Evolutionary conservation across 2,888 invertebrate species (phyloP).

Genomic region (Phyllotreta cruciferae): DNA sequence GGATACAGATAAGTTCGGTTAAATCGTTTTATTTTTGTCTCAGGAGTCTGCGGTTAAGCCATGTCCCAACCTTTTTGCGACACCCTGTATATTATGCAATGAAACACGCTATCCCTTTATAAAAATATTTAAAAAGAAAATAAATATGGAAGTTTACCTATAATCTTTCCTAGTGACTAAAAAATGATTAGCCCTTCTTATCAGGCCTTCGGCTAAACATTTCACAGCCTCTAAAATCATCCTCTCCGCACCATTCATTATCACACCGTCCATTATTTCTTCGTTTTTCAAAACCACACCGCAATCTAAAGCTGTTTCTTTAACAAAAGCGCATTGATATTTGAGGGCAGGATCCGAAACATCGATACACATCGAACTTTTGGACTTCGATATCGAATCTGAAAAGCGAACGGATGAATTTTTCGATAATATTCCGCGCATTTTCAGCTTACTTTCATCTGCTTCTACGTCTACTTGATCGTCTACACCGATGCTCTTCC

Average conservation of each 20-base stretch:
- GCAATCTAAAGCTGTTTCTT: slow-evolving; percentile 59
- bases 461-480: slow-evolving; percentile 37
- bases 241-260: slow-evolving; percentile 60
- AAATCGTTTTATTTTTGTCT: too few relatives aligned
- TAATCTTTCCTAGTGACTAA: slow-evolving; percentile 46
- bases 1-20: too few relatives aligned
- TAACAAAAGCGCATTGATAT: slow-evolving; percentile 57
- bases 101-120: too few relatives aligned
- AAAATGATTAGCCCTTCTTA: slow-evolving; percentile 52
- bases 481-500: slow-evolving; percentile 23
- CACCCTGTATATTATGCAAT: too few relatives aligned
- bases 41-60: too few relatives aligned
- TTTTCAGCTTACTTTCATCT: slow-evolving; percentile 32
- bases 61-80: too few relatives aligned
- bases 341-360: slow-evolving; percentile 49
- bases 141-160: slow-evolving; percentile 40
- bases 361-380: slow-evolving; percentile 36
- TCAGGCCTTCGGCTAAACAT: slow-evolving; percentile 64
- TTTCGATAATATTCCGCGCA: not conserved
- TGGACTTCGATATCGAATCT: slow-evolving; percentile 23
- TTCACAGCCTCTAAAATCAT: slow-evolving; percentile 63
- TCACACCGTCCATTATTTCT: slow-evolving; percentile 60
- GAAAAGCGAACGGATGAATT: slow-evolving; percentile 23
- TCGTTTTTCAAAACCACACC: slow-evolving; percentile 61
- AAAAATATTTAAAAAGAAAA: too few relatives aligned